Base-by-base conservation (phyloP, 2,113 vertebrate species). In the Pomatorhinus ruficollis region DNA sequence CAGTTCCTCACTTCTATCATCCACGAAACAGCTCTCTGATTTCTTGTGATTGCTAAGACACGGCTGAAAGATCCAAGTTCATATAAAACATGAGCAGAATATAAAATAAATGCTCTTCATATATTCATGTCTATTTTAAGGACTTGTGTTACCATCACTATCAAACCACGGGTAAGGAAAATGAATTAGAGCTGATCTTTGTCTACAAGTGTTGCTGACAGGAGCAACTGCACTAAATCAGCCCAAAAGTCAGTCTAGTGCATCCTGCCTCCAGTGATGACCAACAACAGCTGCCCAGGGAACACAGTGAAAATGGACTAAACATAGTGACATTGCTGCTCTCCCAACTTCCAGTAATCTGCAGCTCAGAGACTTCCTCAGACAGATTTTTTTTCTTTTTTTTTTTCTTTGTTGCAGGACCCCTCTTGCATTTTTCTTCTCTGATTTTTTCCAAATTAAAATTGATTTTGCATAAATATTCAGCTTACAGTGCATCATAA, bases 31-130 rank as follows among this genome's bases (percentile, higher is more conserved):
- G 65, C n/a, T 84, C 57, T 82, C 69, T 93, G 93, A 88, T 96
- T 94, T 85, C 53, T 80, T 88, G 39, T 92, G 82, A 88, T 94
- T 94, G 70, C 70, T 53, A 60, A 88, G 82, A 83, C 72, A 81
- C 6, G 42, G 53, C 30, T 93, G 84, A 92, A 95, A 90, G 81
- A 81, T 87, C 64, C 64, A 50, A 83, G 79, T 71, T 90, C 37
- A 22, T 76, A 56, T 25, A 47, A 96, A 90, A 85, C 53, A 50
- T 31, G 70, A 91, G 37, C 12, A 80, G 89, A 91, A 76, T 95
- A 59, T 66, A 61, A 82, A 92, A 77, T 20, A 86, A 86, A 78
- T 60, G 6, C 2, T 85, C 30, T 72, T 72, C 75, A 47, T 77
- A 6, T 37, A 78, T 93, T 85, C 66, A n/a, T 44, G 30, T 60